These are phyloP conservation scores for Netelia virgata DNA, from an alignment of 2,888 invertebrate species.

Conservation along the genomic window DNA sequence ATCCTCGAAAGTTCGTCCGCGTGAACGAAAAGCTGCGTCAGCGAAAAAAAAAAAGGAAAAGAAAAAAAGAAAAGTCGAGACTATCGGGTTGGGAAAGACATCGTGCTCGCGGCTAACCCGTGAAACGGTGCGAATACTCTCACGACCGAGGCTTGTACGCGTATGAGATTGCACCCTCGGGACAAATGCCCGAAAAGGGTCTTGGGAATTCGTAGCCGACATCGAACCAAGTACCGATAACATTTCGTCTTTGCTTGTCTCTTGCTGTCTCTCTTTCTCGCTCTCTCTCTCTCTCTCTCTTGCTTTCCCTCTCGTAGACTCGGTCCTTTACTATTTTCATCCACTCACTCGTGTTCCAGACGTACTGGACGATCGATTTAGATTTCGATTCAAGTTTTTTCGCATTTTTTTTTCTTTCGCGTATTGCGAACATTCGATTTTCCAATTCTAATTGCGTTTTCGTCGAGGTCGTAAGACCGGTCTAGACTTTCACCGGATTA, in stretches of 20 bases:
- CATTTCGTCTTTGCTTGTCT: neutral
- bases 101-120: constrained; percentile 36
- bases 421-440: constrained; percentile 7
- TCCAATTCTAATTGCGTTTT: constrained; percentile 15
- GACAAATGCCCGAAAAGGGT: constrained; percentile 37
- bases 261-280: too few species aligned
- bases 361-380: constrained; percentile 4
- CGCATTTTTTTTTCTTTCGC: neutral
- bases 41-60: constrained; percentile 17
- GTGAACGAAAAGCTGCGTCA: constrained; percentile 16
- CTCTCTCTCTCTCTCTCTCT: constrained; percentile 11
- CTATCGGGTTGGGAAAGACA: constrained; percentile 24
- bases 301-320: neutral
- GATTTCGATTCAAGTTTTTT: constrained; percentile 21
- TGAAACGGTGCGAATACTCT: constrained; percentile 13
- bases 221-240: constrained; percentile 12
- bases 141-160: neutral
- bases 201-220: constrained; percentile 29
- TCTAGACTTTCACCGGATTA: neutral
- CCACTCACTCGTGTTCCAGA: constrained; percentile 13
- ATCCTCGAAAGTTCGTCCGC: neutral
- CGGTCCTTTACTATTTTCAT: constrained; percentile 19
- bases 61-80: constrained; percentile 13
- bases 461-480: neutral
- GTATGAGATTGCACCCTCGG: constrained; percentile 50